These are phyloP conservation scores for Cosmia pyralina DNA, from an alignment of 2,888 invertebrate species.

Conservation along the genomic window DNA sequence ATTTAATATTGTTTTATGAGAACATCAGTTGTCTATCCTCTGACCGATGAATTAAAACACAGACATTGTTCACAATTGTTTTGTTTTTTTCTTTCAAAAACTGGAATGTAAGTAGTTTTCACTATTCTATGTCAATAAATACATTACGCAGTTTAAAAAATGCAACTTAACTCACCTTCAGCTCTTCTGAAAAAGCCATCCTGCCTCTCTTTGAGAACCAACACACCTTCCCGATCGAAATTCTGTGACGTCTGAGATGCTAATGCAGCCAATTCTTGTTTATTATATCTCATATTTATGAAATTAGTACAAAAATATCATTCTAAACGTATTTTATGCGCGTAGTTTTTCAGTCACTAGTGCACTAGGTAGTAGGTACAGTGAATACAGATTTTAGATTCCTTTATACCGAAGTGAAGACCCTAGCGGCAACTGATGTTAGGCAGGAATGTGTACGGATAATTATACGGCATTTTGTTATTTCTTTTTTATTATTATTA, in stretches of 20 bases:
- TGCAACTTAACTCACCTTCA: slow-evolving; percentile 93
- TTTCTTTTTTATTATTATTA: not conserved
- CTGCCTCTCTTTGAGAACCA: slow-evolving; percentile 96
- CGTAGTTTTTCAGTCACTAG: slow-evolving; percentile 22
- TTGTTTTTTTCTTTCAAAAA: not conserved
- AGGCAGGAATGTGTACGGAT: not conserved
- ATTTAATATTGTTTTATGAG: no score
- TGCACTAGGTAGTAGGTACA: slow-evolving; percentile 2
- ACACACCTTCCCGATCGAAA: slow-evolving; percentile 97
- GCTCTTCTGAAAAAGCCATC: slow-evolving; percentile 97
- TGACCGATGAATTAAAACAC: no score
- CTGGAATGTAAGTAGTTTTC: not conserved
- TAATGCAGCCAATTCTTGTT: slow-evolving; percentile 95
- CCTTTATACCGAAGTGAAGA: slow-evolving; percentile 1
- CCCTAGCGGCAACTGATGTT: slow-evolving; percentile 33
- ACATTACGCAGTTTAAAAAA: not conserved
- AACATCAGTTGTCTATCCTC: not conserved
- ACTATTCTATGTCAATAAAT: not conserved
- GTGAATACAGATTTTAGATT: slow-evolving; percentile 18
- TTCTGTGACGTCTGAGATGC: slow-evolving; percentile 96
- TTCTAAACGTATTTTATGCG: slow-evolving; percentile 23
- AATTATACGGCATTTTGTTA: slow-evolving; percentile 43
- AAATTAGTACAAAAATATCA: slow-evolving; percentile 59
- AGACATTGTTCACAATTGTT: not conserved
- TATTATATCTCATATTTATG: slow-evolving; percentile 95